These are phyloP conservation scores for Colossoma macropomum DNA, from an alignment of 2,113 vertebrate genomes.

Conservation along the genomic window DNA sequence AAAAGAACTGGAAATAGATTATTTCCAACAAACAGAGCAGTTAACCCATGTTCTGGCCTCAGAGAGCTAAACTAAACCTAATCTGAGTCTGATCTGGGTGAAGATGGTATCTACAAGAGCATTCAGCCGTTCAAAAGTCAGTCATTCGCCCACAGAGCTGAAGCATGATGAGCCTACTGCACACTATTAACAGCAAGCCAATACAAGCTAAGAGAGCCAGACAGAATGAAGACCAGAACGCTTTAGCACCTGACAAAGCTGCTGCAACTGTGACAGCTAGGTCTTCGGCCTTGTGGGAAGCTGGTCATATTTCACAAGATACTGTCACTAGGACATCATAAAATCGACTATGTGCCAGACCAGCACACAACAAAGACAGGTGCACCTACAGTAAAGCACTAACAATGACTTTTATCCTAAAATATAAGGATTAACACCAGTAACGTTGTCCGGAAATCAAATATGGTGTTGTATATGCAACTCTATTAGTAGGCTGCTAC, in stretches of 20 bases:
- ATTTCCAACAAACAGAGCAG: background rate
- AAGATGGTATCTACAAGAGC: background rate
- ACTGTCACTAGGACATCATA: conserved; percentile 5
- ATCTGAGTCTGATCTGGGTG: background rate
- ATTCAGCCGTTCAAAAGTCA: background rate
- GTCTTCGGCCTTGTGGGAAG: conserved; percentile 9
- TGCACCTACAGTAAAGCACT: background rate
- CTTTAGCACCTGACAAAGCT: conserved; percentile 9
- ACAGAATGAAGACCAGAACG: background rate
- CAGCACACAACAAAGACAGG: background rate
- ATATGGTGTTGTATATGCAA: background rate
- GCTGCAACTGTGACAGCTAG: background rate
- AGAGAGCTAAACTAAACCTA: background rate
- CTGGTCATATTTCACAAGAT: conserved; percentile 31
- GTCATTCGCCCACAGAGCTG: background rate
- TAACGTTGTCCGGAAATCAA: background rate
- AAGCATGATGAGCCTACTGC: background rate
- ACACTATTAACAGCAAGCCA: conserved; percentile 16
- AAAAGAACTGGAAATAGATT: too few species aligned
- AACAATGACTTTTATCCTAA: background rate
- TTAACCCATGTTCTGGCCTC: background rate
- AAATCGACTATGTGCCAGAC: background rate
- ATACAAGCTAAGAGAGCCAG: background rate
- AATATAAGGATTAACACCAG: background rate
- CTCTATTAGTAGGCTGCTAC: background rate